Percentiles rank a stretch among this genome's conserved stretches.
These are phyloP conservation scores for Tachuris rubrigastra DNA, from an alignment of 2,113 vertebrate species.

Conservation along the genomic window DNA sequence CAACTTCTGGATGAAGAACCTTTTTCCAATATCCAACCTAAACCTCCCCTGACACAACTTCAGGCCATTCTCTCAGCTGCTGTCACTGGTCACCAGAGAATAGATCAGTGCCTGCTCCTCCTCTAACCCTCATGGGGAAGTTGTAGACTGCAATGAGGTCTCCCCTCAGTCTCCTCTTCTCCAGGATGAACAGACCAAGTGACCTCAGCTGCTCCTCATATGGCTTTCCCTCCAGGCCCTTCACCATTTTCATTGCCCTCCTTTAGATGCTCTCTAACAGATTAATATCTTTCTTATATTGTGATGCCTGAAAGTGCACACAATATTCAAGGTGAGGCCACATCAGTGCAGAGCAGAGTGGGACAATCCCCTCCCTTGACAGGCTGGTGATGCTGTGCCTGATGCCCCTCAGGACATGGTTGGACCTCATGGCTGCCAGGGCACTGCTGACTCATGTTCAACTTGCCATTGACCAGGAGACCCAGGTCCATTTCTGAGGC, in stretches of 20 bases:
- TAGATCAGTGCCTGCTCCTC: not conserved
- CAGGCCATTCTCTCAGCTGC: not conserved
- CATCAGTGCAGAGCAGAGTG: not conserved
- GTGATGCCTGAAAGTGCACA: not conserved
- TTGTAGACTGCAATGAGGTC: not conserved
- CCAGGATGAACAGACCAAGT: not conserved
- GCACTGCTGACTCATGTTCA: not conserved
- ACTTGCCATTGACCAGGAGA: rapidly evolving
- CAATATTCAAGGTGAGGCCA: not conserved
- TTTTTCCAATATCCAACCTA: not conserved
- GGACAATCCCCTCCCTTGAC: not conserved
- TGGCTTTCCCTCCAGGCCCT: not conserved
- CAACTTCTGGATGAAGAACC: not conserved
- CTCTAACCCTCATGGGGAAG: too few relatives aligned
- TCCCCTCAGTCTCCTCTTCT: not conserved
- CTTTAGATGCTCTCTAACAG: not conserved
- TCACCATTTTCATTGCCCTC: not conserved
- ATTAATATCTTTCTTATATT: not conserved
- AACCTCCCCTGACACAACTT: not conserved
- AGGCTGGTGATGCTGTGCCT: not conserved
- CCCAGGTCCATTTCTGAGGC: rapidly evolving
- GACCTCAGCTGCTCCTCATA: not conserved
- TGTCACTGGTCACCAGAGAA: not conserved
- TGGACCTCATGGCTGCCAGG: not conserved
- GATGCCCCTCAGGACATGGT: rapidly evolving